Evolutionary conservation across 1,140 invertebrate genomes (phyloP), one percentile per base, ranked within the genome.

Genomic region (Rhizoglyphus robini): DNA sequence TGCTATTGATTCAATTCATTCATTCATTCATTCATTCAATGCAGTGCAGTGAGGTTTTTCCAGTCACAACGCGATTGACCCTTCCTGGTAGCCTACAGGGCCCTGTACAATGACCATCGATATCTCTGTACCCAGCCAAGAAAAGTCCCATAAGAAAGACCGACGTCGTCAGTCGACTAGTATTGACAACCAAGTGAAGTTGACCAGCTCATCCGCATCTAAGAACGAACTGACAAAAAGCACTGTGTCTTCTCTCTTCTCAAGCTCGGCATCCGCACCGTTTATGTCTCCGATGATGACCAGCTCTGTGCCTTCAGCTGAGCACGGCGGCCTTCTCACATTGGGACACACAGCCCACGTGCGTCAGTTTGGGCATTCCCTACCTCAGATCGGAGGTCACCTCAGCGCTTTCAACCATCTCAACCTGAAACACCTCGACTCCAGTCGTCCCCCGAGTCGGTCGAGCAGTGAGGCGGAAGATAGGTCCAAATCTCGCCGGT

Each of bases 91-190:
- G n/a, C n/a, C n/a, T n/a, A n/a, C n/a, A n/a, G n/a, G n/a, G n/a
- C n/a, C n/a, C n/a, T 20, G 51, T 66, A 70, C 74, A 41, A 27
- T 72, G 30, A 58, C 73, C 8, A 76, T 76, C 72, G 71, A 74
- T 32, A 54, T 23, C 31, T 54, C 51, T 8, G 20, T 20, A 32
- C 51, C 51, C 8, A 32, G 20, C 51, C 8, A 27, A 54, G 31
- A 20, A 54, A 54, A 32, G 20, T 54, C 23, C 51, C 20, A 20
- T 18, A 41, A 41, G 36, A 41, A 41, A 18, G 36, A 41, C 8
- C 36, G 36, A 11, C 36, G 36, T 11, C 36, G 36, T 18, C 36
- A 41, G 18, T 41, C 36, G 36, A 41, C 41, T 15, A 46, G 41
- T 23, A 46, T 15, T 15, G 41, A 15, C 15, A 20, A 54, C 51